A percentile compares a stretch with the other conserved stretches of the same genome.
phyloP scores from a whole-genome alignment of 2,888 invertebrate genomes.

The Chrysolina oricalcia region DNA sequence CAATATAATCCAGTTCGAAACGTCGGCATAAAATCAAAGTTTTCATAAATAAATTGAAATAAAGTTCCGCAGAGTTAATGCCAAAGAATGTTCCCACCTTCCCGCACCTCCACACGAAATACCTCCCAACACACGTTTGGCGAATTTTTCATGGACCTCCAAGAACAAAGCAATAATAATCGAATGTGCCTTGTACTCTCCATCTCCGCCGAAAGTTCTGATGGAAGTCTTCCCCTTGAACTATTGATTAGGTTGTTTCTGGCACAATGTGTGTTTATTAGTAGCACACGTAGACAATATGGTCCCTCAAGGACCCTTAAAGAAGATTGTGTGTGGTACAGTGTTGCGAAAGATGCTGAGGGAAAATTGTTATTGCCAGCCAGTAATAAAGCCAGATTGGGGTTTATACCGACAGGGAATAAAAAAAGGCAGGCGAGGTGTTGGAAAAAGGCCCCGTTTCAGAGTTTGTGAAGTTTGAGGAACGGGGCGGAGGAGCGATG shows the following conservation, averaged over 20 bases:
- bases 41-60: no score
- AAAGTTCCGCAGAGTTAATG: no score
- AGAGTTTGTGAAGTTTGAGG: neutral
- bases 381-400: slow-evolving; percentile 46
- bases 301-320: slow-evolving; percentile 65
- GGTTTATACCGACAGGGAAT: slow-evolving; percentile 35
- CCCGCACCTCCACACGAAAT: neutral
- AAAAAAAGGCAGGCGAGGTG: neutral
- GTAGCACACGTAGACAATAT: slow-evolving; percentile 63
- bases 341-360: slow-evolving; percentile 51
- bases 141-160: neutral
- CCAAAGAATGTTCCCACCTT: no score
- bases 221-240: slow-evolving; percentile 46
- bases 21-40: no score
- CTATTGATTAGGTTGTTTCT: slow-evolving; percentile 53
- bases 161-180: slow-evolving; percentile 20
- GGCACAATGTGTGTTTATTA: slow-evolving; percentile 63
- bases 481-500: neutral
- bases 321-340: slow-evolving; percentile 66
- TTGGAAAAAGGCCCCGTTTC: neutral
- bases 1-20: no score
- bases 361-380: slow-evolving; percentile 63
- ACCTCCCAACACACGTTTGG: neutral
- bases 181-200: slow-evolving; percentile 31
- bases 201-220: slow-evolving; percentile 38